Conservation (phyloP, 1,140 invertebrate species). For the Habropoda laboriosa region DNA sequence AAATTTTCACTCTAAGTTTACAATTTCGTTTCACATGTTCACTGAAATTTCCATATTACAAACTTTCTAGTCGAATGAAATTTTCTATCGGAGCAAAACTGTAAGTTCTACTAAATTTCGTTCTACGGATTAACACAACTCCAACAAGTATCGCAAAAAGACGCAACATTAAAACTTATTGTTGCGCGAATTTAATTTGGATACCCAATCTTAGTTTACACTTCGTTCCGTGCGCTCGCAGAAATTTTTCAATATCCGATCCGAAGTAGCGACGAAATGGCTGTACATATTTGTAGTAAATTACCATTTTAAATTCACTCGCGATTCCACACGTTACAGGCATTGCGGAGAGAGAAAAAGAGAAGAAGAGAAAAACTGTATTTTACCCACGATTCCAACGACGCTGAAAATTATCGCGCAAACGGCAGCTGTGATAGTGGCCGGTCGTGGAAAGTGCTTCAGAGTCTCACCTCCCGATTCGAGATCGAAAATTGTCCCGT, state of each 20-base stretch:
- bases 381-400: constrained; percentile 88
- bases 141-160: too few species aligned
- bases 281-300: neutral
- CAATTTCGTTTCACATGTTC: too few species aligned
- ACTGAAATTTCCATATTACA: too few species aligned
- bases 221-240: too few species aligned
- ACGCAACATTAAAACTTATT: too few species aligned
- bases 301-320: neutral
- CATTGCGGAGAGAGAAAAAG: neutral
- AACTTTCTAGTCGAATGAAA: too few species aligned
- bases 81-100: too few species aligned
- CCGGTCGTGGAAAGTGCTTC: constrained; percentile 83
- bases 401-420: constrained; percentile 90
- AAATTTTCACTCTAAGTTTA: neutral
- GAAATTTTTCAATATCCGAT: too few species aligned
- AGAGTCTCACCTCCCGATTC: constrained; percentile 44
- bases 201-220: too few species aligned
- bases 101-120: too few species aligned
- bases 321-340: neutral
- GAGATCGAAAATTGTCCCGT: constrained; percentile 54
- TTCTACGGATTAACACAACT: too few species aligned
- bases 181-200: too few species aligned
- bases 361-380: neutral
- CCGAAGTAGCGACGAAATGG: neutral
- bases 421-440: constrained; percentile 88